Conservation (phyloP, 2,797 vertebrate species). For the Orestias chungarensis region DNA sequence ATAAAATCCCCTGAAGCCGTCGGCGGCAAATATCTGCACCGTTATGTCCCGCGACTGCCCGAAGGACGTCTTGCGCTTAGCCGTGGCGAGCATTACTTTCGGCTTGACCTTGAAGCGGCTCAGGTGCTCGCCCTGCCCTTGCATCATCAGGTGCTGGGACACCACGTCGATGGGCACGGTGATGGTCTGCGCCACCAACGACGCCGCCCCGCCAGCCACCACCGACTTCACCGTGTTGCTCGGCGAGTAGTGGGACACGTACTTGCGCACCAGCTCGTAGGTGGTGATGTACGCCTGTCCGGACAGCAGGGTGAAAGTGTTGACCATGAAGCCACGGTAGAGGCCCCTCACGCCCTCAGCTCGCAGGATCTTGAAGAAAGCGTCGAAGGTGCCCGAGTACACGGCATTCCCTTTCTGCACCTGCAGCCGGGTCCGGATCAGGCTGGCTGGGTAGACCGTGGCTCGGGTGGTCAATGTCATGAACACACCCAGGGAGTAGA, state of each 20-base stretch:
- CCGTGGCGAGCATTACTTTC: constrained; percentile 51
- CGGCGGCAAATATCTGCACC: constrained; percentile 88
- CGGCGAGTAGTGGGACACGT: constrained; percentile 85
- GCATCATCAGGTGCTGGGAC: constrained; percentile 98
- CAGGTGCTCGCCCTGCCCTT: constrained; percentile 88
- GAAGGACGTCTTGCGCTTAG: constrained; percentile 76
- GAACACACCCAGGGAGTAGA: constrained; percentile 93
- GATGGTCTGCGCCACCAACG: constrained; percentile 97
- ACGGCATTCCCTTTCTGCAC: constrained; percentile 94
- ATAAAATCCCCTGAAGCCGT: constrained; percentile 93
- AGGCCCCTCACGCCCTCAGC: constrained; percentile 87
- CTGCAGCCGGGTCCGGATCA: constrained; percentile 93
- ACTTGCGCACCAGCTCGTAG: constrained; percentile 92
- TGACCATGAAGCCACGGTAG: constrained; percentile 95
- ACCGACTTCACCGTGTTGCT: constrained; percentile 92
- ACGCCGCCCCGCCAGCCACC: constrained; percentile 91
- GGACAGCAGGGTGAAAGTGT: constrained; percentile 91
- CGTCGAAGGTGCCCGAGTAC: constrained; percentile 91
- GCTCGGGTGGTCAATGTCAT: constrained; percentile 96
- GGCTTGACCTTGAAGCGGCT: constrained; percentile 87
- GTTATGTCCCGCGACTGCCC: constrained; percentile 92
- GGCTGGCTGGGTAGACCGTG: constrained; percentile 93
- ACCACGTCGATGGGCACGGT: constrained; percentile 95
- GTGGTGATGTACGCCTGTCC: constrained; percentile 97
- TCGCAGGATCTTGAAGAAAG: constrained; percentile 91